Evolutionary conservation across 2,888 invertebrate genomes (phyloP).

Genomic region (Cryptocephalus primarius): DNA sequence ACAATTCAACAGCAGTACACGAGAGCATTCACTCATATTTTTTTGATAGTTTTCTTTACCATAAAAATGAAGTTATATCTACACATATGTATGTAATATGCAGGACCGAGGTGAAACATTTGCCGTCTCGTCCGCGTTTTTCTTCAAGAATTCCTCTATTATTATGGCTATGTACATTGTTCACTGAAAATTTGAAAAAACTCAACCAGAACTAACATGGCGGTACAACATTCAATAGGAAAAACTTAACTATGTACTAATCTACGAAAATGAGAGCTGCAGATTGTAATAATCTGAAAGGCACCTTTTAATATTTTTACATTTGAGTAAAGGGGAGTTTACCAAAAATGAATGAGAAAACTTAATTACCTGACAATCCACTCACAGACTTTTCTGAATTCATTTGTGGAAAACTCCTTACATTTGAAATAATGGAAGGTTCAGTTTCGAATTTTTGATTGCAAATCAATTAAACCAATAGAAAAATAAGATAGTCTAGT

Average conservation of each 20-base stretch:
- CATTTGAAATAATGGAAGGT: too few relatives aligned
- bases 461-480: too few relatives aligned
- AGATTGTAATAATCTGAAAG: conserved; percentile 26
- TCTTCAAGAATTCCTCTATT: background rate
- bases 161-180: background rate
- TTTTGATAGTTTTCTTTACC: too few relatives aligned
- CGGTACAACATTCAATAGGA: conserved; percentile 14
- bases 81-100: conserved; percentile 3
- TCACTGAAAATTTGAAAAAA: conserved; percentile 2
- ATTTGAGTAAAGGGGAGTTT: background rate
- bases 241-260: conserved; percentile 6
- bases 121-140: background rate
- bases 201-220: conserved; percentile 2
- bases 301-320: conserved; percentile 29
- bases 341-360: background rate
- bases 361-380: too few relatives aligned
- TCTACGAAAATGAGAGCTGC: conserved; percentile 8
- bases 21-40: conserved; percentile 27
- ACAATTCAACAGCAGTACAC: conserved; percentile 30
- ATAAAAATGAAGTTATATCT: conserved; percentile 1
- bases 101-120: background rate
- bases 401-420: too few relatives aligned
- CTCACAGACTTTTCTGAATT: too few relatives aligned
- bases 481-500: too few relatives aligned
- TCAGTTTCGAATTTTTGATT: too few relatives aligned